phyloP scores from a whole-genome alignment of 2,888 invertebrate genomes.

The Drosophila koepferae region DNA sequence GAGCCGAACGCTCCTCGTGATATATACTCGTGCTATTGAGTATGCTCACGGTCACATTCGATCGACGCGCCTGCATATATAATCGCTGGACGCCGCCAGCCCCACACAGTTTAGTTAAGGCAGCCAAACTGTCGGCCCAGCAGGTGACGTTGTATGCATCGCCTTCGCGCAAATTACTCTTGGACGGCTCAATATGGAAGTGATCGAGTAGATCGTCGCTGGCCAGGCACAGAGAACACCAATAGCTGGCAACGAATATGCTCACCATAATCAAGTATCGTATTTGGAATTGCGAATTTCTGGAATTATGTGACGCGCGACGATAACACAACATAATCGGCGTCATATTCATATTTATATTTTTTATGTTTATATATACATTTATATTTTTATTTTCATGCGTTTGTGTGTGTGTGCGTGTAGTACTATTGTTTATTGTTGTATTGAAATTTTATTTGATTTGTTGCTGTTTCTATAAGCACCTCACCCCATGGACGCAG shows the following conservation, averaged over 20 bases:
- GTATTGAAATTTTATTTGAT: background rate
- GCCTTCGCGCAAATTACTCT: background rate
- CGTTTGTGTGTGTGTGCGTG: too few relatives aligned
- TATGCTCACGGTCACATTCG: background rate
- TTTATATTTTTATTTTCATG: too few relatives aligned
- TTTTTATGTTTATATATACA: background rate
- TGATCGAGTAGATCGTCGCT: accelerated
- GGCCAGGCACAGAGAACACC: background rate
- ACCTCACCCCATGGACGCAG: background rate
- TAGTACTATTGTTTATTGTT: background rate
- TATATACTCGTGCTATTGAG: constrained; percentile 3
- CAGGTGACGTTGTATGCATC: constrained; percentile 38
- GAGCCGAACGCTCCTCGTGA: background rate
- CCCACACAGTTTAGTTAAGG: background rate
- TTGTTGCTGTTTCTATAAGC: background rate
- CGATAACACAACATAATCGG: too few relatives aligned
- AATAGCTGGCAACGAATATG: background rate
- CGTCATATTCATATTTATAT: background rate
- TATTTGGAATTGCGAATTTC: background rate
- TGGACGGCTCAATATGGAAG: background rate
- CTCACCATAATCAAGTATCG: background rate
- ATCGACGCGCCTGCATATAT: background rate
- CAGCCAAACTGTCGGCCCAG: background rate
- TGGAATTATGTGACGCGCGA: too few relatives aligned
- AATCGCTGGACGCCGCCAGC: background rate